These are phyloP conservation scores for Girardinichthys multiradiatus DNA, from an alignment of 2,113 vertebrate species.

Conservation along the genomic window DNA sequence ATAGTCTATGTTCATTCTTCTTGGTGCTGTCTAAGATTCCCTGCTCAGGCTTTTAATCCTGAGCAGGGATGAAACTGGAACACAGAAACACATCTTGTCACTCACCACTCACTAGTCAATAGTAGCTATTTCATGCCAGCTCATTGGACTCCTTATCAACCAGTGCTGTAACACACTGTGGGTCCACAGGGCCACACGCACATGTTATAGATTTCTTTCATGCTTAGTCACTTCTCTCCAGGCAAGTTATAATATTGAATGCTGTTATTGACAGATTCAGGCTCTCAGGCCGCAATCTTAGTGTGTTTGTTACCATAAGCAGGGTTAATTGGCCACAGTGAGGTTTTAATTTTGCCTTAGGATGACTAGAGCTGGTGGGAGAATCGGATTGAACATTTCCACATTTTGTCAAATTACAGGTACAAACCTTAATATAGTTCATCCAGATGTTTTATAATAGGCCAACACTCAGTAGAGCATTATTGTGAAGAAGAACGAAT, in stretches of 20 bases:
- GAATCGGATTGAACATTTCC: slow-evolving; percentile 28
- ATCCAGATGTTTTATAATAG: no score
- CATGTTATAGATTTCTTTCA: slow-evolving; percentile 37
- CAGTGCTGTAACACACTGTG: slow-evolving; percentile 13
- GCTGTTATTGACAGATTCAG: slow-evolving; percentile 45
- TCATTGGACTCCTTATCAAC: slow-evolving; percentile 44
- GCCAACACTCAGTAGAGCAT: no score
- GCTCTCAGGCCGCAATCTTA: slow-evolving; percentile 38
- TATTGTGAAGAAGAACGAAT: no score
- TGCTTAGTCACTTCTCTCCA: slow-evolving; percentile 38
- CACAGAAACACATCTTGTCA: slow-evolving; percentile 35
- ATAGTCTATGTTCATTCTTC: slow-evolving; percentile 42
- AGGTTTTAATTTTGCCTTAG: slow-evolving; percentile 51
- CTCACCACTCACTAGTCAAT: slow-evolving; percentile 34
- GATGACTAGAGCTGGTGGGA: slow-evolving; percentile 54
- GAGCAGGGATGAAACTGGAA: slow-evolving; percentile 28
- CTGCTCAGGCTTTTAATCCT: background rate
- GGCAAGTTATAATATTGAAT: slow-evolving; percentile 33
- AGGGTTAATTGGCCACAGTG: slow-evolving; percentile 66
- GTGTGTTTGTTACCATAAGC: slow-evolving; percentile 59
- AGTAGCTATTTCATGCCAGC: slow-evolving; percentile 51
- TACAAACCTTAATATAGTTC: background rate
- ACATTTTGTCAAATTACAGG: background rate
- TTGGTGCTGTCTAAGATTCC: slow-evolving; percentile 36
- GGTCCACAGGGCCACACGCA: slow-evolving; percentile 25